A percentile compares a stretch with the other conserved stretches of the same genome.
These are phyloP conservation scores for Bombus superbus DNA, from an alignment of 1,140 invertebrate genomes.

Conservation along the genomic window DNA sequence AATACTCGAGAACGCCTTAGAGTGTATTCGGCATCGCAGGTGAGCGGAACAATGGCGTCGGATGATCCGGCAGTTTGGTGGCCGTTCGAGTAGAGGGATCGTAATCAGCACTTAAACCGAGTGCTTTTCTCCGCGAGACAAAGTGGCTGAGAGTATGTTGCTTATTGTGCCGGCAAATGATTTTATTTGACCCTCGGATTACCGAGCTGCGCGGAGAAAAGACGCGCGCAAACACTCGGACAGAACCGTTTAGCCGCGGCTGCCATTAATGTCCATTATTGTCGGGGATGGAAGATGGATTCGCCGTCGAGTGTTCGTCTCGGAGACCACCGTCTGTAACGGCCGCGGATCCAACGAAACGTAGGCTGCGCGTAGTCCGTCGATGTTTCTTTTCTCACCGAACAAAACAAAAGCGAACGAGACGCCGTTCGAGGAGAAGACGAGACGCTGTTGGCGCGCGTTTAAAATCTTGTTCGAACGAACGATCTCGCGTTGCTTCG, in stretches of 20 bases:
- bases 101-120: slow-evolving; percentile 77
- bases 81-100: slow-evolving; percentile 61
- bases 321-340: background rate
- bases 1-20: background rate
- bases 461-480: background rate
- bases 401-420: background rate
- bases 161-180: slow-evolving; percentile 74
- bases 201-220: slow-evolving; percentile 63
- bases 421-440: background rate
- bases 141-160: slow-evolving; percentile 43
- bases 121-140: slow-evolving; percentile 61
- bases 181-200: slow-evolving; percentile 78
- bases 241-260: slow-evolving; percentile 51
- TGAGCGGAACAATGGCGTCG: slow-evolving; percentile 70
- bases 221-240: slow-evolving; percentile 63
- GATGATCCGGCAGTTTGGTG: slow-evolving; percentile 74
- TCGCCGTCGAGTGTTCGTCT: slow-evolving; percentile 25
- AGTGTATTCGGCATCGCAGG: background rate
- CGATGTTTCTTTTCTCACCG: slow-evolving; percentile 31
- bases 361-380: background rate
- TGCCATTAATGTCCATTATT: slow-evolving; percentile 63
- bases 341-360: slow-evolving; percentile 13
- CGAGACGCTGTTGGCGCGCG: no score
- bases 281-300: slow-evolving; percentile 35
- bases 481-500: background rate